These are phyloP conservation scores for Notamacropus eugenii DNA, from an alignment of 2,797 vertebrate genomes.

Conservation along the genomic window DNA sequence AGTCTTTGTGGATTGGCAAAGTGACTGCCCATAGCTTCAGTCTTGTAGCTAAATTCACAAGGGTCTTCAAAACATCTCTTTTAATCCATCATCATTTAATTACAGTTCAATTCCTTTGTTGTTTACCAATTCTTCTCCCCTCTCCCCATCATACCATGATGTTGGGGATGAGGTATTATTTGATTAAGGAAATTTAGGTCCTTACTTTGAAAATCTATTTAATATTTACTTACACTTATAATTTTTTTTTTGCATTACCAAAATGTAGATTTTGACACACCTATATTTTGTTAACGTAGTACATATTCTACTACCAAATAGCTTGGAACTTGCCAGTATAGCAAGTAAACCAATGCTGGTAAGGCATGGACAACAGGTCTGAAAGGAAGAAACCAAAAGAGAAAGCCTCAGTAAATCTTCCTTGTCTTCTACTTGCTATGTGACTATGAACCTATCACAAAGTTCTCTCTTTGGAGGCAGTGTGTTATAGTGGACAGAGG, in stretches of 20 bases:
- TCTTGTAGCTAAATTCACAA: neutral
- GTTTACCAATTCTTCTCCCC: neutral
- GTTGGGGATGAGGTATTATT: neutral
- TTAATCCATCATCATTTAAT: neutral
- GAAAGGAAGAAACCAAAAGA: neutral
- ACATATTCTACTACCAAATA: neutral
- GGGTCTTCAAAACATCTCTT: neutral
- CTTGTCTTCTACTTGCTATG: neutral
- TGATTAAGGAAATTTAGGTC: neutral
- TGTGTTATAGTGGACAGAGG: neutral
- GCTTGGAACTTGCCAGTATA: neutral
- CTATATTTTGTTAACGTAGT: neutral
- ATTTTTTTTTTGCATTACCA: neutral
- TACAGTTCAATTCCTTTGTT: neutral
- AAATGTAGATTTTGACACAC: neutral
- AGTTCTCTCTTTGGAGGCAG: neutral
- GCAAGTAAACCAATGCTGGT: neutral
- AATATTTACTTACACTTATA: neutral
- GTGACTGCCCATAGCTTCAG: neutral
- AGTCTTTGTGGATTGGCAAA: neutral
- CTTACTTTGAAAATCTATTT: neutral
- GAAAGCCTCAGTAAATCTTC: neutral
- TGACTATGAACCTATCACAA: neutral
- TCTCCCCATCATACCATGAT: neutral
- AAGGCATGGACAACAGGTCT: neutral